phyloP scores from a whole-genome alignment of 2,797 vertebrate species.

The Anabacerthia variegaticeps region DNA sequence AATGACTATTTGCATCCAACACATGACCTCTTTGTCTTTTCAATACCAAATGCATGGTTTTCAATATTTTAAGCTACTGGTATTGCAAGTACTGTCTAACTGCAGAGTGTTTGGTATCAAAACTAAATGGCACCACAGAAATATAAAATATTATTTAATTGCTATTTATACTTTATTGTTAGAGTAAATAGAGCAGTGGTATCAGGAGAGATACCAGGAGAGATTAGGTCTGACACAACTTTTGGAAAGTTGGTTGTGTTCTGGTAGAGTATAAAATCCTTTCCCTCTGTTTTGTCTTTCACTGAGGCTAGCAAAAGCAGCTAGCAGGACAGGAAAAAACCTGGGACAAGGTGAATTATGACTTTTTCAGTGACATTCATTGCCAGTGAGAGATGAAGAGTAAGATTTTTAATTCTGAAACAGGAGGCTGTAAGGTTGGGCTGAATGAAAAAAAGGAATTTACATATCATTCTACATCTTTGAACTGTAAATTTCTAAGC shows the following conservation, averaged over 20 bases:
- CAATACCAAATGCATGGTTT: neutral
- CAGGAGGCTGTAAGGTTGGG: neutral
- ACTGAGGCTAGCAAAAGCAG: neutral
- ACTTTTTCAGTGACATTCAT: neutral
- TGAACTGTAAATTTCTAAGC: neutral
- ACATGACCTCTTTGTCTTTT: neutral
- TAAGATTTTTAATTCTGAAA: neutral
- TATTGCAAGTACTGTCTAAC: neutral
- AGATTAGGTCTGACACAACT: neutral
- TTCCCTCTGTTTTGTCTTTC: neutral
- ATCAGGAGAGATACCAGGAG: neutral
- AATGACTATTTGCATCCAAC: neutral
- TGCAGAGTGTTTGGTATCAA: neutral
- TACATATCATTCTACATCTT: neutral
- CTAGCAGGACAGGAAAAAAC: neutral
- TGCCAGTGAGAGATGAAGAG: neutral
- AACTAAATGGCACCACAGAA: neutral
- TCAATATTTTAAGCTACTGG: neutral
- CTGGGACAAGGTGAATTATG: neutral
- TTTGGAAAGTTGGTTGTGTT: neutral
- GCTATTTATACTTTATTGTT: slow-evolving; percentile 1
- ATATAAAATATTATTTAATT: neutral
- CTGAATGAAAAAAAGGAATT: neutral
- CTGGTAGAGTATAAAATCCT: neutral
- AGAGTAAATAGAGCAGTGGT: neutral